These are phyloP conservation scores for Oncorhynchus kisutch DNA, from an alignment of 2,113 vertebrate species.

Conservation along the genomic window DNA sequence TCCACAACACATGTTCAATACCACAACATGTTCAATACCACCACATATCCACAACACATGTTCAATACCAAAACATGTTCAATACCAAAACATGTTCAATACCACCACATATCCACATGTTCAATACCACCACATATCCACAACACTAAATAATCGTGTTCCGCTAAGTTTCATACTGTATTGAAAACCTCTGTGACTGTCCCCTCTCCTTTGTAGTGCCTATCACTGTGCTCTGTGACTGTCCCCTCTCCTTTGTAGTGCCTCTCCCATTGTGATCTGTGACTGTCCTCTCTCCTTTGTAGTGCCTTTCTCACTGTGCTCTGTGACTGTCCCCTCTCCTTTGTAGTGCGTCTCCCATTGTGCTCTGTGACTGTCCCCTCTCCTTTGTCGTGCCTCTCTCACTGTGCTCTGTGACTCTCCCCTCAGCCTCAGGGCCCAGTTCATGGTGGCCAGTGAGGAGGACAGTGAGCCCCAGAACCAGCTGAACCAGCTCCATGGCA, in stretches of 20 bases:
- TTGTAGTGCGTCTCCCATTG: background rate
- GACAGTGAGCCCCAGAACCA: conserved; percentile 54
- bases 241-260: background rate
- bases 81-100: too few species aligned
- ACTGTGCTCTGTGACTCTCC: background rate
- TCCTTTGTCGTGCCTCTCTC: too few species aligned
- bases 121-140: too few species aligned
- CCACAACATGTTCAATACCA: too few species aligned
- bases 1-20: too few species aligned
- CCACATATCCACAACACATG: too few species aligned
- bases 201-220: background rate
- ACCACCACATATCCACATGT: too few species aligned
- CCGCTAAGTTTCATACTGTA: too few species aligned
- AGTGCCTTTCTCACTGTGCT: background rate
- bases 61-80: too few species aligned
- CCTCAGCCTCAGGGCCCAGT: conserved; percentile 36
- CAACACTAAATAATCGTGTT: too few species aligned
- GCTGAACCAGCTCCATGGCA: conserved; percentile 73
- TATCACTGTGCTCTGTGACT: background rate
- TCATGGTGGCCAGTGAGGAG: conserved; percentile 54
- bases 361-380: background rate
- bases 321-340: background rate
- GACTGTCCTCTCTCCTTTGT: background rate
- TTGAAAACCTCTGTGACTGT: background rate
- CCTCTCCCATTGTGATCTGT: background rate